These are phyloP conservation scores for Heliconius eleuchia DNA, from an alignment of 1,140 invertebrate species.

Conservation along the genomic window DNA sequence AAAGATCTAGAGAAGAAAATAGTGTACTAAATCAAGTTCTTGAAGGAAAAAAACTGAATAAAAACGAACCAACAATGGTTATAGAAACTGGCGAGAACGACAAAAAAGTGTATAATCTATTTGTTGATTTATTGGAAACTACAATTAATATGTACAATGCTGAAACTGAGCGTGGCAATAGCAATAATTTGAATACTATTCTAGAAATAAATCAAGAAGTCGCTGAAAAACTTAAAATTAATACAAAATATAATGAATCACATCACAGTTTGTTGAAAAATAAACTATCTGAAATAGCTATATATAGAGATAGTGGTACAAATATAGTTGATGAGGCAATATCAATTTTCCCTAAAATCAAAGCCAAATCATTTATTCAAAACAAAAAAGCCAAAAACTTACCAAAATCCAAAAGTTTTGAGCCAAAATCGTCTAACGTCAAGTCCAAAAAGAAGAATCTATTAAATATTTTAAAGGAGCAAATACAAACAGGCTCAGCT, in stretches of 20 bases:
- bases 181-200: slow-evolving; percentile 25
- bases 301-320: background rate
- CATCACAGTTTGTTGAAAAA: background rate
- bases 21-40: slow-evolving; percentile 32
- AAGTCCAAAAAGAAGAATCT: slow-evolving; percentile 47
- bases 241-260: background rate
- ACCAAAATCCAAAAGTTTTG: slow-evolving; percentile 31
- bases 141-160: slow-evolving; percentile 54
- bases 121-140: slow-evolving; percentile 59
- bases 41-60: slow-evolving; percentile 27
- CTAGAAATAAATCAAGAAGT: slow-evolving; percentile 52
- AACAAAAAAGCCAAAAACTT: slow-evolving; percentile 21
- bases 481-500: slow-evolving; percentile 41
- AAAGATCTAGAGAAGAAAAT: slow-evolving; percentile 23
- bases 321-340: slow-evolving; percentile 4
- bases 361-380: slow-evolving; percentile 40
- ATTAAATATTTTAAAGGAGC: slow-evolving; percentile 51
- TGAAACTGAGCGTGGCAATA: slow-evolving; percentile 18
- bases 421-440: slow-evolving; percentile 33
- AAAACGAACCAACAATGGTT: slow-evolving; percentile 46
- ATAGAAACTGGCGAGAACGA: slow-evolving; percentile 42
- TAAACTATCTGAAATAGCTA: background rate
- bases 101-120: slow-evolving; percentile 53
- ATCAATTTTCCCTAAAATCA: slow-evolving; percentile 17
- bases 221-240: slow-evolving; percentile 47